phyloP scores from a whole-genome alignment of 2,888 invertebrate species.

The Onthophagus sagittarius region DNA sequence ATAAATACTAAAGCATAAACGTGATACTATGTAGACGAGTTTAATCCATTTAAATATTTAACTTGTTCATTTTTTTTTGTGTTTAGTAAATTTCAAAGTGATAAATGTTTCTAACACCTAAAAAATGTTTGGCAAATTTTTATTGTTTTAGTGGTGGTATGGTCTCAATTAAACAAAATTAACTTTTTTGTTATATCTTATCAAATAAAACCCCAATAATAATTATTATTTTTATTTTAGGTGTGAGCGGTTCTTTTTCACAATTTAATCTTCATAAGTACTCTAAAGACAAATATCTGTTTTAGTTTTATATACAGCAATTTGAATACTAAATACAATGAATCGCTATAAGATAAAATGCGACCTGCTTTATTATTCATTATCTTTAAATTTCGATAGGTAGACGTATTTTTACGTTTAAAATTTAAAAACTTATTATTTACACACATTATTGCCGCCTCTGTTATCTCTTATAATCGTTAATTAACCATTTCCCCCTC shows the following conservation, averaged over 20 bases:
- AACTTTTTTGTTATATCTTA: constrained; percentile 23
- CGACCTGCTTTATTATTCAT: constrained; percentile 36
- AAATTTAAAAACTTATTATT: constrained; percentile 30
- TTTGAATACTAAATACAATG: constrained; percentile 31
- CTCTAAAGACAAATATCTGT: constrained; percentile 36
- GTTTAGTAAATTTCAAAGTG: neutral
- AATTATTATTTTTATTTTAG: constrained; percentile 34
- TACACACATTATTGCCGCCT: constrained; percentile 46
- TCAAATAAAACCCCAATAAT: constrained; percentile 37
- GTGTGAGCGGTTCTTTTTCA: constrained; percentile 31
- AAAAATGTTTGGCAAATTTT: neutral
- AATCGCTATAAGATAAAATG: constrained; percentile 39
- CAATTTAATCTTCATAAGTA: constrained; percentile 31
- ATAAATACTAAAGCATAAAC: constrained; percentile 25
- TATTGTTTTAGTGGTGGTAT: neutral
- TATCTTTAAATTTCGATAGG: constrained; percentile 25
- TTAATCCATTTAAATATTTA: constrained; percentile 4
- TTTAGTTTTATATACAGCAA: constrained; percentile 40
- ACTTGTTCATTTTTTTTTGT: neutral
- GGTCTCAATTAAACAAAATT: constrained; percentile 17
- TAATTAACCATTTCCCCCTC: neutral
- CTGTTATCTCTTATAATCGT: constrained; percentile 24
- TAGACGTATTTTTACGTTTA: constrained; percentile 33
- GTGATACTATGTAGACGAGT: constrained; percentile 18
- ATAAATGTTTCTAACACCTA: neutral